These are phyloP conservation scores for Andrena camellia DNA, from an alignment of 2,888 invertebrate species.

Conservation along the genomic window DNA sequence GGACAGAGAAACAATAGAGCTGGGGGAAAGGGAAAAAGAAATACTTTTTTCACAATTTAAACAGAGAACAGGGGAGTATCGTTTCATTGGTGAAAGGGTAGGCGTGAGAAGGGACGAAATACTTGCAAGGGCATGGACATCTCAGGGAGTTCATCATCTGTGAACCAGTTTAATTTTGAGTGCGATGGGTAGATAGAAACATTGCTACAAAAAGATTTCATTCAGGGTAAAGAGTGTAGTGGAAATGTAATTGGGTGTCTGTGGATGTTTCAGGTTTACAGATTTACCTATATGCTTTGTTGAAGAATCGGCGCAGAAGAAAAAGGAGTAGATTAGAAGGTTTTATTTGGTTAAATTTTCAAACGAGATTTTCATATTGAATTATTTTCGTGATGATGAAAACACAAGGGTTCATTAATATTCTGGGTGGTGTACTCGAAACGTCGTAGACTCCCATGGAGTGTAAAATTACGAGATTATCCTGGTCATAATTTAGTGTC, in stretches of 20 bases:
- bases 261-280: not conserved
- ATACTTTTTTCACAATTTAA: conserved; percentile 41
- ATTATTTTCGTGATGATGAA: conserved; percentile 1
- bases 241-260: not conserved
- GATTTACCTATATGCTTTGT: not conserved
- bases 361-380: not conserved
- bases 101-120: conserved; percentile 3
- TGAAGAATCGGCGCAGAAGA: not conserved
- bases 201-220: not conserved
- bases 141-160: conserved; percentile 47
- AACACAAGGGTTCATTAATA: conserved; percentile 56
- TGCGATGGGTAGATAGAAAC: conserved; percentile 1
- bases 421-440: conserved; percentile 29
- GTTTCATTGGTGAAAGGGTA: conserved; percentile 23
- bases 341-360: not conserved
- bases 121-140: conserved; percentile 17
- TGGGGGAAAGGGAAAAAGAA: not conserved
- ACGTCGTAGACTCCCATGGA: conserved; percentile 27
- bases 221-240: not conserved
- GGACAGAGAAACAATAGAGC: conserved; percentile 12
- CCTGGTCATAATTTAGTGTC: conserved; percentile 46
- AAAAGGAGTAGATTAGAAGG: not conserved
- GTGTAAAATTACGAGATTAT: conserved; percentile 56
- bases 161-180: conserved; percentile 47
- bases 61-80: conserved; percentile 27